Percentiles rank a stretch among this genome's conserved stretches.
phyloP scores from a whole-genome alignment of 1,140 invertebrate species.

The Globodera rostochiensis region DNA sequence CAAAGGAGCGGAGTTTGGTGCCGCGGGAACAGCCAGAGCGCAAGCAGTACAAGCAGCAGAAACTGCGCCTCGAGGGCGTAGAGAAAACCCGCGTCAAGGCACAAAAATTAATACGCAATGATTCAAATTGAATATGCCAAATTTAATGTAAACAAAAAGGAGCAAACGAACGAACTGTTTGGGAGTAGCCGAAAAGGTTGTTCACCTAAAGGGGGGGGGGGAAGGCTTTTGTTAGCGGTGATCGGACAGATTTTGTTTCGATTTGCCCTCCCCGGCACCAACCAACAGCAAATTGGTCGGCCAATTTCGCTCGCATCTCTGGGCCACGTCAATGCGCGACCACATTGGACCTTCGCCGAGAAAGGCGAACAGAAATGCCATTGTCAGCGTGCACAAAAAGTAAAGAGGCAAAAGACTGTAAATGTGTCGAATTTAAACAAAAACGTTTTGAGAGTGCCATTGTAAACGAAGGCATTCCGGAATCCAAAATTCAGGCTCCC shows the following conservation, averaged over 20 bases:
- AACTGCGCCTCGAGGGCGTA: conserved; percentile 53
- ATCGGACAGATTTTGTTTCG: not conserved
- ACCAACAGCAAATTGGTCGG: conserved; percentile 38
- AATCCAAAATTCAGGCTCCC: no score
- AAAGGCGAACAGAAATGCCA: conserved; percentile 39
- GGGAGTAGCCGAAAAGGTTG: conserved; percentile 43
- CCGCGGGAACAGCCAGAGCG: conserved; percentile 23
- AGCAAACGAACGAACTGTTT: conserved; percentile 41
- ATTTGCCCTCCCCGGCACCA: not conserved
- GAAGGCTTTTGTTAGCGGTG: not conserved
- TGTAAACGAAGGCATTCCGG: no score
- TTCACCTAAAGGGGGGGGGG: conserved; percentile 30
- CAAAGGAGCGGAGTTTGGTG: conserved; percentile 3
- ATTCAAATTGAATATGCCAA: not conserved
- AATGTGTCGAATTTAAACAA: no score
- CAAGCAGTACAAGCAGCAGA: conserved; percentile 36
- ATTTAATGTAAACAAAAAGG: not conserved
- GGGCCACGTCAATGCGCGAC: conserved; percentile 48
- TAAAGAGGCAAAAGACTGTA: conserved; percentile 48
- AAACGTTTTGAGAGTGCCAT: no score
- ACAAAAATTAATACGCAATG: conserved; percentile 24
- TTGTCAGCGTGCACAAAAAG: conserved; percentile 40
- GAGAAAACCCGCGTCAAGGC: conserved; percentile 48
- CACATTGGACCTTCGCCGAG: conserved; percentile 53
- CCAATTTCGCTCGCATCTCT: conserved; percentile 40